Conservation (phyloP, 2,888 invertebrate species). For the Erebia epiphron region DNA sequence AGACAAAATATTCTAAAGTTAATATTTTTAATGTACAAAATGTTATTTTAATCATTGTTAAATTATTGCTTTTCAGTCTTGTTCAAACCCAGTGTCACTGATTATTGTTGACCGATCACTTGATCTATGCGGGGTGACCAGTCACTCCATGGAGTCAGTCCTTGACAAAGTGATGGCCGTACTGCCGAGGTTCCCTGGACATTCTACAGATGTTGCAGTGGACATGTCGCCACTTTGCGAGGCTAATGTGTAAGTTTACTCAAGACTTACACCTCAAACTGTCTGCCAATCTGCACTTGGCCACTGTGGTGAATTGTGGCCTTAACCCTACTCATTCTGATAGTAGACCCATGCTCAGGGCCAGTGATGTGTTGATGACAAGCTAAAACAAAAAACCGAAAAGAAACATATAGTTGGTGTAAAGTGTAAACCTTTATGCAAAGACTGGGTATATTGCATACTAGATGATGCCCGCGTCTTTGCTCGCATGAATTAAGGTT, state of each 20-base stretch:
- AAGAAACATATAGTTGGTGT: too few species aligned
- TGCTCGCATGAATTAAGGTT: too few species aligned
- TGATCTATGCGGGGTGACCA: constrained; percentile 84
- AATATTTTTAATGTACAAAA: neutral
- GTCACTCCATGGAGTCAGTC: constrained; percentile 84
- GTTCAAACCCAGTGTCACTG: constrained; percentile 75
- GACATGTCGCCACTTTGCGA: constrained; percentile 85
- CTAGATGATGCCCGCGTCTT: too few species aligned
- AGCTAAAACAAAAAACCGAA: too few species aligned
- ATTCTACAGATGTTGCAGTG: constrained; percentile 85
- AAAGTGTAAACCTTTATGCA: too few species aligned
- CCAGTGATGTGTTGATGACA: too few species aligned
- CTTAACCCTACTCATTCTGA: too few species aligned
- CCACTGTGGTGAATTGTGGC: too few species aligned
- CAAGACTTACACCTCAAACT: neutral
- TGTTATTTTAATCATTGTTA: neutral
- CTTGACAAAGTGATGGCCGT: constrained; percentile 84
- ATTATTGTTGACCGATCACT: constrained; percentile 85
- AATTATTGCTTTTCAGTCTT: constrained; percentile 60
- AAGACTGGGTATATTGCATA: too few species aligned
- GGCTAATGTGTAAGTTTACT: constrained; percentile 67
- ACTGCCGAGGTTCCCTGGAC: constrained; percentile 84
- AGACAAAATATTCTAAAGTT: too few species aligned
- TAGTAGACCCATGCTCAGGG: too few species aligned
- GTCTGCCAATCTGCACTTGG: too few species aligned